A percentile compares a stretch with the other conserved stretches of the same genome.
phyloP scores from a whole-genome alignment of 2,113 vertebrate species.

The Phyllostomus hastatus region DNA sequence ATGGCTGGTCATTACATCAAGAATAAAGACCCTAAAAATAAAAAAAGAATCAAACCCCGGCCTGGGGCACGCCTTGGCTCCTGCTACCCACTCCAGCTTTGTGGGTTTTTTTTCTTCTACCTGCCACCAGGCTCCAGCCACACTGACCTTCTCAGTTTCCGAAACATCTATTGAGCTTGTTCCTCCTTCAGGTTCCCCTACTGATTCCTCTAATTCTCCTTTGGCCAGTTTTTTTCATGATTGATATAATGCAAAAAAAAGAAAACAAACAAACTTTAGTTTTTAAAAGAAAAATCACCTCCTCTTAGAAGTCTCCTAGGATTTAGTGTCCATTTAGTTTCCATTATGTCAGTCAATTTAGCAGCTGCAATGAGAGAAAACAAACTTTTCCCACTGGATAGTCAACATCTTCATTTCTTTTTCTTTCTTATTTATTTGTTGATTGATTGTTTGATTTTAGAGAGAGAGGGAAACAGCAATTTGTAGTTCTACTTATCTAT shows the following conservation, averaged over 20 bases:
- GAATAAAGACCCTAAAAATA: background rate
- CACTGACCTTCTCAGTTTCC: background rate
- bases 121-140: background rate
- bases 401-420: background rate
- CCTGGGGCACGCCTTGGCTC: background rate
- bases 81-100: background rate
- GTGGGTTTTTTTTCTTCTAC: background rate
- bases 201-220: background rate
- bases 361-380: background rate
- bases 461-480: too few species aligned
- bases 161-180: background rate
- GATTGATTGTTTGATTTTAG: too few species aligned
- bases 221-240: background rate
- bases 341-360: background rate
- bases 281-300: background rate
- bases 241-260: background rate
- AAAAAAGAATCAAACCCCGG: background rate
- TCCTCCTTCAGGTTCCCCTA: background rate
- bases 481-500: too few species aligned
- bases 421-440: too few species aligned
- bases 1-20: background rate
- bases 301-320: slow-evolving; percentile 17
- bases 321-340: slow-evolving; percentile 20
- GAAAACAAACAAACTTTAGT: background rate
- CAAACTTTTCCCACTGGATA: background rate